Percentiles rank a stretch among this genome's conserved stretches.
These are phyloP conservation scores for Aegotheles bennettii DNA, from an alignment of 2,113 vertebrate genomes.

Conservation along the genomic window DNA sequence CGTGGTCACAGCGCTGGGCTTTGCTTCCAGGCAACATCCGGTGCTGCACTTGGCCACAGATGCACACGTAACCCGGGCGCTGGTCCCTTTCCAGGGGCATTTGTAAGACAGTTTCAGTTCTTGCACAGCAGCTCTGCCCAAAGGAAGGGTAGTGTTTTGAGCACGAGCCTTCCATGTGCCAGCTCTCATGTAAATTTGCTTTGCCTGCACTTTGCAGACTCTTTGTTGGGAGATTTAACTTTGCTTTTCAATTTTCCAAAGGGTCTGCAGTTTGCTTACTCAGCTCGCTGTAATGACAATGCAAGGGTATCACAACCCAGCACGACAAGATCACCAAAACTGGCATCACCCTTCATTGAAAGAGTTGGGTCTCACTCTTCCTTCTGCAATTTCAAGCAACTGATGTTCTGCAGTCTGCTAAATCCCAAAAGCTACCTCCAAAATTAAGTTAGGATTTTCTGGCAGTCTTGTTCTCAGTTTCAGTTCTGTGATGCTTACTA, in stretches of 20 bases:
- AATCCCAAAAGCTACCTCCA: not conserved
- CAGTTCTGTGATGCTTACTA: not conserved
- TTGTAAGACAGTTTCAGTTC: not conserved
- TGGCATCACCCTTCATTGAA: not conserved
- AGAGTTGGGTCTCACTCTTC: not conserved
- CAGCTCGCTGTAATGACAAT: not conserved
- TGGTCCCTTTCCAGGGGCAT: not conserved
- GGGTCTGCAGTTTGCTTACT: not conserved
- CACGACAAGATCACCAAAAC: not conserved
- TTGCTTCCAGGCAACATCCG: not conserved
- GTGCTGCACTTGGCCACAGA: not conserved
- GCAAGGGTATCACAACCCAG: not conserved
- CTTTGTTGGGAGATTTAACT: not conserved
- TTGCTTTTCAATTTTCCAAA: not conserved
- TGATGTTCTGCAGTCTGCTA: not conserved
- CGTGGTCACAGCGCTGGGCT: not conserved
- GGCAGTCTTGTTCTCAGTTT: not conserved
- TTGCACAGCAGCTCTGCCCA: not conserved
- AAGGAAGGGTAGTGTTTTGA: not conserved
- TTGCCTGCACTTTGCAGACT: not conserved
- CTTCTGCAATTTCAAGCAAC: not conserved
- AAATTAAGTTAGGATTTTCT: not conserved
- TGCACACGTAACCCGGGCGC: accelerated
- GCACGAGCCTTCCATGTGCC: not conserved
- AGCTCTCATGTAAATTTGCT: not conserved